Evolutionary conservation across 1,140 invertebrate genomes (phyloP).

Genomic region (Bilobella aurantiaca): DNA sequence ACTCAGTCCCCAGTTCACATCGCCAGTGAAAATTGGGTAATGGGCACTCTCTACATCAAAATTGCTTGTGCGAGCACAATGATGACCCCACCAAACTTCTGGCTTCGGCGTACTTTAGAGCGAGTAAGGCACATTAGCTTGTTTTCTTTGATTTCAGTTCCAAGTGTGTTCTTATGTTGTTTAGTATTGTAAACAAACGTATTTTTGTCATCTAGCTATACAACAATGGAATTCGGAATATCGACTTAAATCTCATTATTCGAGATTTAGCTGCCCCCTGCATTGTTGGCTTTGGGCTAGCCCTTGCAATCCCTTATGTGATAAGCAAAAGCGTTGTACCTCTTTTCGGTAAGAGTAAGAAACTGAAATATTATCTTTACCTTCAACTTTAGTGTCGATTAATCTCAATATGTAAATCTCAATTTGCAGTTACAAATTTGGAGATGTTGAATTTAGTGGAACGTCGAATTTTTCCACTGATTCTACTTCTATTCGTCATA

Average conservation of each 20-base stretch:
- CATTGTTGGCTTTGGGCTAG: slow-evolving; percentile 72
- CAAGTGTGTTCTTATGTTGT: not conserved
- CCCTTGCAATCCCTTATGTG: slow-evolving; percentile 80
- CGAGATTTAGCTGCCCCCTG: slow-evolving; percentile 76
- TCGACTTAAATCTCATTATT: slow-evolving; percentile 80
- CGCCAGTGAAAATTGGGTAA: slow-evolving; percentile 61
- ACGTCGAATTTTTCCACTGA: slow-evolving; percentile 81
- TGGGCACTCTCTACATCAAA: slow-evolving; percentile 94
- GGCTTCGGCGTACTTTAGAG: slow-evolving; percentile 78
- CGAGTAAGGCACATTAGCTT: slow-evolving; percentile 55
- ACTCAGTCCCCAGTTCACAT: slow-evolving; percentile 89
- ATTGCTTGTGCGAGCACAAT: slow-evolving; percentile 92
- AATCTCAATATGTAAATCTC: slow-evolving; percentile 21
- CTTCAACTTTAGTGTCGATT: slow-evolving; percentile 32
- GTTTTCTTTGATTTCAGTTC: not conserved
- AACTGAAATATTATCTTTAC: no score
- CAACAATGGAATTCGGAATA: slow-evolving; percentile 79
- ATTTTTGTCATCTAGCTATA: no score
- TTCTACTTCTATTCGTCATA: slow-evolving; percentile 59
- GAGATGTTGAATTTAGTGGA: slow-evolving; percentile 65
- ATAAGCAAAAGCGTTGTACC: slow-evolving; percentile 73
- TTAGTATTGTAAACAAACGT: no score
- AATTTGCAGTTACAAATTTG: slow-evolving; percentile 50
- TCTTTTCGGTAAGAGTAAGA: slow-evolving; percentile 48
- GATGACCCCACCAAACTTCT: slow-evolving; percentile 93